Evolutionary conservation across 2,113 vertebrate genomes (phyloP), one percentile per base, ranked within the genome.

Genomic region (Chaenogobius annularis): DNA sequence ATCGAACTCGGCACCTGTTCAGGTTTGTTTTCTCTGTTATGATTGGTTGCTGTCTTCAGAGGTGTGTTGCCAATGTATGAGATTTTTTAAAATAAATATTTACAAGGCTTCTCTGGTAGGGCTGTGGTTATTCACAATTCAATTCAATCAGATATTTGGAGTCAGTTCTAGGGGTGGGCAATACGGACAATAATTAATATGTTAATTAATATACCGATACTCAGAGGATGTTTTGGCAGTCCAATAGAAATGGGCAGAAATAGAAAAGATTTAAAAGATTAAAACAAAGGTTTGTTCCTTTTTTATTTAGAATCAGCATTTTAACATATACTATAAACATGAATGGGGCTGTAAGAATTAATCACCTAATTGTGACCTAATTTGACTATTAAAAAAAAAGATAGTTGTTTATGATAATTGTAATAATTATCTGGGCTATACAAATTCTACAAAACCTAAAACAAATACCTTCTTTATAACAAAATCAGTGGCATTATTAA

Each of bases 1-100:
- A 87, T 82, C 70, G 83, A 73, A 80, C 26, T 43, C 61, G 19
- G 69, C 87, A 88, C 82, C 87, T 85, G 83, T 23, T 56, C n/a
- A 44, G 48, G 61, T 74, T 76, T 44, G 68, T 1, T 19, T 70
- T 61, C 69, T 17, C 22, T 55, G 61, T 61, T 40, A 59, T 55
- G 15, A 66, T 50, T 55, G 8, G 70, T 69, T 59, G 73, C 15
- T 63, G 50, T 14, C 40, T 67, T 37, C 37, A 31, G 46, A 20
- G 26, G 43, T 43, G 59, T 54, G n/a, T 73, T 78, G 12, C 54
- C 31, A 68, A 50, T 68, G 22, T 68, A 15, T 66, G 22, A 7
- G 17, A 62, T 26, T 15, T 23, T 14, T 12, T 61, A 2, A 1
- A 5, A 23, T 23, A n/a, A 22, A 61, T 19, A 61, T 61, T 15